Evolutionary conservation across 2,888 invertebrate genomes (phyloP), one percentile per base, ranked within the genome.

Genomic region (Panzeria rudis): DNA sequence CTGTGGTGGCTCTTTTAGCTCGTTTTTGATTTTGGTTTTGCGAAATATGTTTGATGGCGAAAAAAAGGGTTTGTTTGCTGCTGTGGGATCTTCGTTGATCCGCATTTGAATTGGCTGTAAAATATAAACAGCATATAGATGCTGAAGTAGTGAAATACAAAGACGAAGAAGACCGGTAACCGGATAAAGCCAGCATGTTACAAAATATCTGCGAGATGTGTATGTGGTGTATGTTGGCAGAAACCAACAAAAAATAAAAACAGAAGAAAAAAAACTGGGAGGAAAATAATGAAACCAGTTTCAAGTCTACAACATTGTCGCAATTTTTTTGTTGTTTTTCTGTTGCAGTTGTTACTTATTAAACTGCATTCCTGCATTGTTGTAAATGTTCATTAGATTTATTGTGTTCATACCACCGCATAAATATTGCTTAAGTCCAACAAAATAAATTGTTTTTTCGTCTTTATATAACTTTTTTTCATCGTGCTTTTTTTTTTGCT

Each of bases 351-450:
- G 78, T 85, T 85, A 75, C 85, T 85, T 85, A 82, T 85, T 85
- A 85, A 82, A 85, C 82, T 82, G 82, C 85, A 85, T 85, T 85
- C 85, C 85, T 54, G 56, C 61, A 54, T 76, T 80, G 76, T 80
- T 80, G 71, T 76, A 84, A 82, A 82, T 85, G 82, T 82, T 79
- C 75, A 85, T 82, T 85, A 85, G 85, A 85, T 85, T 82, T 85
- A 85, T 85, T 50, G 78, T 77, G 76, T 66, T 77, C 82, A 82
- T 71, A 29, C 71, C 64, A 77, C 50, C 69, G 69, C 73, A 54
- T 73, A 44, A 64, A 79, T 81, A 73, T 68, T 75, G 66, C 73
- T 73, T 56, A 66, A 80, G 54, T 62, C 76, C 54, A 75, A 56
- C 54, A 8, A 69, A 75, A 52, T 62, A 75, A 75, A 75, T 81